Evolutionary conservation across 2,797 vertebrate genomes (phyloP), one percentile per base, ranked within the genome.

Genomic region (Pantherophis alleghaniensis): DNA sequence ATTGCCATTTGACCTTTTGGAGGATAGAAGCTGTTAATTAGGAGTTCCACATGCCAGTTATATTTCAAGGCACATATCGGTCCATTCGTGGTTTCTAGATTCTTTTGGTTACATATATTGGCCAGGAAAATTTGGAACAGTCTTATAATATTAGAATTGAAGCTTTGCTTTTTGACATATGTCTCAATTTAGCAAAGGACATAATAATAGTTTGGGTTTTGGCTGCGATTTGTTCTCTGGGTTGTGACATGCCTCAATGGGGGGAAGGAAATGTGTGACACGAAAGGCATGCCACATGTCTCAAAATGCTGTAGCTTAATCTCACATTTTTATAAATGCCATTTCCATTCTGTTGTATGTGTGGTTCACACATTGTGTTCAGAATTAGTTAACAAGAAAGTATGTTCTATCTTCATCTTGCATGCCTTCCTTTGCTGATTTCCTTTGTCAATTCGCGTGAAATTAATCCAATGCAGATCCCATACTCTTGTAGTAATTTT

Each of bases 341-440:
- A 96, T 97, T 98, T 97, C 97, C 97, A 98, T 98, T 98, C 97
- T 98, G 97, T 97, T 97, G 89, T 97, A 97, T 97, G 97, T 97
- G 97, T 97, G 97, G 96, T 96, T 97, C 96, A 97, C 97, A 98
- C 97, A 96, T 97, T 91, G 95, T 88, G 57, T 96, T 97, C 96
- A 95, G 96, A 97, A 96, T 97, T 97, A 97, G 96, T 96, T 97
- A 96, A 86, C 90, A 83, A 88, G 92, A 91, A 93, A 63, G 90
- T 91, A 89, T 26, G 55, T 91, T 89, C 61, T 74, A 93, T 74
- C 24, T 83, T 93, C 53, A 83, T 88, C 66, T 93, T 91, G 55
- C 55, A 28, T 11, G 47, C 69, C 12, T 93, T 24, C 91, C 57
- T 32, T 55, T 37, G 42, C 37, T 74, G 16, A 11, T 87, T 92